Percentiles rank a stretch among this genome's conserved stretches.
Conservation (phyloP, 2,888 invertebrate genomes). For the Mesorhabditis spiculigera region DNA sequence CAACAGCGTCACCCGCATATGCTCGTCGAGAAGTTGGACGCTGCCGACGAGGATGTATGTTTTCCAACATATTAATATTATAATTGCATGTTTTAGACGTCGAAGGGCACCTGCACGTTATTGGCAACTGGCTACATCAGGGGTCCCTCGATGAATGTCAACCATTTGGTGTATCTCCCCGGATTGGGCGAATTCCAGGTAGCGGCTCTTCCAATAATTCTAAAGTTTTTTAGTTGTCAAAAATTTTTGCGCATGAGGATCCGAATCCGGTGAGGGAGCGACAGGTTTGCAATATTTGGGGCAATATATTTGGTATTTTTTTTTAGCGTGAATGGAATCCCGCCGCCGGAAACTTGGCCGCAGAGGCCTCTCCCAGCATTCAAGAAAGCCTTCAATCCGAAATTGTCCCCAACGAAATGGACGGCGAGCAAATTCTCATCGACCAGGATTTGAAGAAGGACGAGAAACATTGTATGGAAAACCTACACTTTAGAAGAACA, state of each 20-base stretch:
- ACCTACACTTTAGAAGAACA: conserved; percentile 9
- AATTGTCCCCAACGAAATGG: conserved; percentile 73
- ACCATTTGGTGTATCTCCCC: conserved; percentile 82
- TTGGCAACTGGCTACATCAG: conserved; percentile 81
- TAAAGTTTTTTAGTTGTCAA: neutral
- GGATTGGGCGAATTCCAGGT: conserved; percentile 92
- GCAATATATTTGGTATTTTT: too few species aligned
- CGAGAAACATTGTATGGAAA: conserved; percentile 26
- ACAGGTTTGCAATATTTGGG: neutral
- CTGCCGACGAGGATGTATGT: conserved; percentile 55
- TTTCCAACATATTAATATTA: neutral
- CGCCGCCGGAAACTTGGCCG: conserved; percentile 8
- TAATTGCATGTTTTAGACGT: conserved; percentile 17
- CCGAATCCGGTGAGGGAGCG: conserved; percentile 32
- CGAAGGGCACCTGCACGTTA: conserved; percentile 46
- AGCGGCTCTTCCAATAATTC: conserved; percentile 66
- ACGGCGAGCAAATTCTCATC: conserved; percentile 94
- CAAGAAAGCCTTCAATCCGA: conserved; percentile 71
- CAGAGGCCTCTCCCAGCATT: conserved; percentile 45
- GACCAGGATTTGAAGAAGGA: conserved; percentile 82
- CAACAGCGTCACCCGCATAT: conserved; percentile 80
- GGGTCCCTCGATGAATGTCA: conserved; percentile 79
- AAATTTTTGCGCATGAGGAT: conserved; percentile 26
- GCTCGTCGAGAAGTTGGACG: conserved; percentile 77
- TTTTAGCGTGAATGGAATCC: too few species aligned